phyloP scores from a whole-genome alignment of 2,113 vertebrate genomes.

The Salvelinus sp. region DNA sequence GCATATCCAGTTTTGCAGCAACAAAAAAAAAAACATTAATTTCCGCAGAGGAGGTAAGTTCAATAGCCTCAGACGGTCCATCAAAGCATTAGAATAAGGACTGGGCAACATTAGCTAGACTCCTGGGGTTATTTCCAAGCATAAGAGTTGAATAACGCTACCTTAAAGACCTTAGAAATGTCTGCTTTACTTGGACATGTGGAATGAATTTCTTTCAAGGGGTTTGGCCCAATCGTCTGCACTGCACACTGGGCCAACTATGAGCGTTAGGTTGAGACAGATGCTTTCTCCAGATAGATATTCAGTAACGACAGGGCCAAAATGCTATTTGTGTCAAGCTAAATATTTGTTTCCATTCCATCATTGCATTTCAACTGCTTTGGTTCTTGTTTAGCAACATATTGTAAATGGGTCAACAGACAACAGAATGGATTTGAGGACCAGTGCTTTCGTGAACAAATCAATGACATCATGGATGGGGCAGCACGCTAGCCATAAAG shows the following conservation, averaged over 20 bases:
- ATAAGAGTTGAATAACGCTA: neutral
- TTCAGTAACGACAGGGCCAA: no score
- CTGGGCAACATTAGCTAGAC: neutral
- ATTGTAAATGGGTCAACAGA: constrained; percentile 57
- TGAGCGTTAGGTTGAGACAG: no score
- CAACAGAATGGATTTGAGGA: constrained; percentile 28
- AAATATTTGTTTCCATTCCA: no score
- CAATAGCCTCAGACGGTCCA: neutral
- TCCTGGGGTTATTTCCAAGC: neutral
- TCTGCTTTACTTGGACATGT: neutral
- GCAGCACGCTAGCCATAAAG: constrained; percentile 28
- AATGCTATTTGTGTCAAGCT: neutral
- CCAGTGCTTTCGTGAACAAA: constrained; percentile 10
- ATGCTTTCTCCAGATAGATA: no score
- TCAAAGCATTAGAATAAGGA: neutral
- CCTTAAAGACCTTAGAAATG: neutral
- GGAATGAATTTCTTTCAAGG: no score
- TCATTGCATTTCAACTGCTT: constrained; percentile 5
- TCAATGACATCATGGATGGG: constrained; percentile 52
- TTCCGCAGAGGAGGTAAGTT: neutral
- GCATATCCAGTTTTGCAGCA: constrained; percentile 30
- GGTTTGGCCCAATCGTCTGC: no score
- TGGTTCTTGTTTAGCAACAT: constrained; percentile 14
- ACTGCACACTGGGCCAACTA: no score
- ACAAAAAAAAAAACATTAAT: neutral